Evolutionary conservation across 2,888 invertebrate species (phyloP), one percentile per base, ranked within the genome.

Genomic region (Lochmaea capreae): DNA sequence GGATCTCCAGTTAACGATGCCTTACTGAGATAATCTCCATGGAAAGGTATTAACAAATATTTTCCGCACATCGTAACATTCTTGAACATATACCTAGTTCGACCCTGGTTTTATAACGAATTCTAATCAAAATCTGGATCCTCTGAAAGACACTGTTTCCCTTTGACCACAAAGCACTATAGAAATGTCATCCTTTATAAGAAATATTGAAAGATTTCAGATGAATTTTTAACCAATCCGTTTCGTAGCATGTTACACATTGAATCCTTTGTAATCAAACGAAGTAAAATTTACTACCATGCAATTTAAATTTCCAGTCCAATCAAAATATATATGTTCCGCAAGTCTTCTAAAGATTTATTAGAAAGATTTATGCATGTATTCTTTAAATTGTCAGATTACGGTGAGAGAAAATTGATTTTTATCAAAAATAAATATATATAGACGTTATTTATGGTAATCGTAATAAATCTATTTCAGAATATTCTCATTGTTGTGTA

Each of bases 101-200:
- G 43, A 42, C 18, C 62, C 62, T 63, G 42, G 77, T 76, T 77
- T 73, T 68, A 74, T 76, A 79, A 74, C 76, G 68, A 75, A 74
- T 76, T 73, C 68, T 76, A 76, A 76, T 76, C 73, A 74, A 76
- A 78, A 77, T 77, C 57, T 58, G 33, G 58, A 71, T 71, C 65
- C 68, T 66, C 52, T 22, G 33, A n/a, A 65, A 63, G 62, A 67
- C 70, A 67, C 18, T 70, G 70, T 61, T 70, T 74, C 63, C 54
- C 76, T 74, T 72, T 74, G 76, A 74, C 73, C 73, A 66, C 68
- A 66, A 73, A 73, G 63, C 71, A 43, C 58, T 9, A 54, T 46
- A 65, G 58, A 65, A 71, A 65, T 65, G 71, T 65, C 71, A 65
- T 58, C 46, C 46, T 58, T 3, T 49, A 65, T 65, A 71, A 71